Evolutionary conservation across 2,113 vertebrate species (phyloP), one percentile per base, ranked within the genome.

Genomic region (Spermophilus dauricus): DNA sequence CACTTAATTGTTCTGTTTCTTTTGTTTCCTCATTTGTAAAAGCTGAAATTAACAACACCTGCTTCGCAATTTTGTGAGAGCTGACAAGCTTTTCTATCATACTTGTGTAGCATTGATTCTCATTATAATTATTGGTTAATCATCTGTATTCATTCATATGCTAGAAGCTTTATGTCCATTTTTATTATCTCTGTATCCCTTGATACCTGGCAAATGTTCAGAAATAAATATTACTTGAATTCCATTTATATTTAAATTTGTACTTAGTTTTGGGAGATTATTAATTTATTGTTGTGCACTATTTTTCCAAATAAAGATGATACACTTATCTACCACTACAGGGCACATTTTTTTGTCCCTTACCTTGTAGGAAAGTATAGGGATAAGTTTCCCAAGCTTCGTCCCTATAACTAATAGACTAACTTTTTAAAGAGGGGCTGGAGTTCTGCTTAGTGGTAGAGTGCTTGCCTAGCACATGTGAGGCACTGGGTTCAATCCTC

Each of bases 231-330:
- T 85, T 88, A 88, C 37, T 88, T 88, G 8, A 51, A 94, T 94
- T 89, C 63, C 14, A 63, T 89, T 89, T 91, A 92, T 56, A 91
- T 89, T 97, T 88, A 85, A 78, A 95, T 76, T 95, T 92, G 13
- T 76, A 80, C n/a, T 76, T 94, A 94, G 30, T 58, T 37, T 63
- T 65, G 53, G 39, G 24, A 18, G 56, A 73, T 82, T 95, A 86
- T 89, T 94, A 97, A 82, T 45, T 86, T 86, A 69, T 51, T 87
- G 69, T 8, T 86, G 2, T 78, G 8, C 78, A 67, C 13, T 32
- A 0, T 58, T 95, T 97, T 92, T 92, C 34, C 39, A 83, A 77
- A 86, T 82, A 65, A 82, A 94, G 45, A 65, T 72, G 17, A 65
- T 86, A 67, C 45, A 17, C 24, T 92, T 4, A 61, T 86, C 84